A percentile compares a stretch with the other conserved stretches of the same genome.
These are phyloP conservation scores for Camponotus floridanus DNA, from an alignment of 1,140 invertebrate species.

Conservation along the genomic window DNA sequence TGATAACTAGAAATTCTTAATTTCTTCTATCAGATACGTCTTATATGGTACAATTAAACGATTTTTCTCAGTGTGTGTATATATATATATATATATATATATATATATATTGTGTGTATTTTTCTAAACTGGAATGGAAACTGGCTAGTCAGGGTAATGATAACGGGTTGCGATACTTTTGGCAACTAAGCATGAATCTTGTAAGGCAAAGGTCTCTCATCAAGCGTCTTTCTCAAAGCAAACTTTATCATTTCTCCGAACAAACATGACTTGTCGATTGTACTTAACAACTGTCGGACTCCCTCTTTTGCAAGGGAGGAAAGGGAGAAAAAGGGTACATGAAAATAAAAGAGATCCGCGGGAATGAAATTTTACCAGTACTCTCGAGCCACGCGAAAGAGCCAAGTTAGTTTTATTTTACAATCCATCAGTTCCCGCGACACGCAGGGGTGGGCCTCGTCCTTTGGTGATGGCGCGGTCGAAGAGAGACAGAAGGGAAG, in stretches of 20 bases:
- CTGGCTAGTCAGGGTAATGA: conserved; percentile 2
- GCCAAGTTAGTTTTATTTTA: conserved; percentile 87
- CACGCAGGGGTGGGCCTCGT: conserved; percentile 76
- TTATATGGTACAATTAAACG: too few relatives aligned
- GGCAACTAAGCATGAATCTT: conserved; percentile 54
- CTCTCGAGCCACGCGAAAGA: conserved; percentile 81
- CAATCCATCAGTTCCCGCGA: conserved; percentile 84
- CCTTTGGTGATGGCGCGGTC: conserved; percentile 66
- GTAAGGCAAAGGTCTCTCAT: conserved; percentile 39
- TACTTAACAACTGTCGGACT: conserved; percentile 25
- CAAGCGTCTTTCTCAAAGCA: conserved; percentile 27
- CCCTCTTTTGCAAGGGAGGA: conserved; percentile 25
- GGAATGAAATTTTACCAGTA: conserved; percentile 85
- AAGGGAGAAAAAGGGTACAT: conserved; percentile 64
- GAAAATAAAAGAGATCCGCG: conserved; percentile 80
- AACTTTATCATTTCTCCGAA: conserved; percentile 60
- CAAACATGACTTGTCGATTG: conserved; percentile 20
- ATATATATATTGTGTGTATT: background rate
- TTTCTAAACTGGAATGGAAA: background rate
- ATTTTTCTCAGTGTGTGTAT: too few relatives aligned
- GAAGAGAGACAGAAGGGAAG: conserved; percentile 25
- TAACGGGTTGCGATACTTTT: conserved; percentile 37
- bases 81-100: background rate
- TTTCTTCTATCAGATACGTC: too few relatives aligned
- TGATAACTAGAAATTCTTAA: too few relatives aligned